Evolutionary conservation across 2,797 vertebrate species (phyloP).

Genomic region (Gymnoscopelus microlampas): DNA sequence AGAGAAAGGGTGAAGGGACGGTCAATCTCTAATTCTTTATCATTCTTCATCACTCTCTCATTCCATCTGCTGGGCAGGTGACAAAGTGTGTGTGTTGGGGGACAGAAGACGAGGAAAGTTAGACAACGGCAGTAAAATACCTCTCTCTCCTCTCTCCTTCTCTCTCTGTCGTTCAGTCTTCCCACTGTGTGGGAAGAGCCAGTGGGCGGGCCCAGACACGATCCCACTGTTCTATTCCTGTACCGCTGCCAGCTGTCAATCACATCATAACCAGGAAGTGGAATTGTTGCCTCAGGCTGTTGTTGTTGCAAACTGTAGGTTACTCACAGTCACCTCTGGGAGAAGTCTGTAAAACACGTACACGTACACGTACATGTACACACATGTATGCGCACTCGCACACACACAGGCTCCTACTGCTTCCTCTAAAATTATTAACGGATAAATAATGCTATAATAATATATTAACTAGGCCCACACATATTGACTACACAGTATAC

Average conservation of each 20-base stretch:
- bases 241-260: not conserved
- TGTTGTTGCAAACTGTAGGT: not conserved
- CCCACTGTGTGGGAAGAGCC: not conserved
- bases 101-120: not conserved
- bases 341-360: not conserved
- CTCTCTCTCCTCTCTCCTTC: too few species aligned
- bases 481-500: too few species aligned
- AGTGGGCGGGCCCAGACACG: not conserved
- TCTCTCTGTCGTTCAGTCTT: too few species aligned
- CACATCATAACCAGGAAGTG: not conserved
- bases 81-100: not conserved
- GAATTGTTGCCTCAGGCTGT: not conserved
- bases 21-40: not conserved
- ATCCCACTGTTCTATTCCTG: not conserved
- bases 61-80: not conserved
- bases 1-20: not conserved
- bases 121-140: too few species aligned
- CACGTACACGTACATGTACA: not conserved
- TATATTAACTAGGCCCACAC: too few species aligned
- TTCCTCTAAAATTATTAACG: too few species aligned
- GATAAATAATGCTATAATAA: too few species aligned
- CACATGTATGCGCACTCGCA: not conserved
- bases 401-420: too few species aligned
- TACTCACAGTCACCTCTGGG: not conserved
- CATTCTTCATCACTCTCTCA: too few species aligned